Evolutionary conservation across 2,797 vertebrate genomes (phyloP), one percentile per base, ranked within the genome.

Genomic region (Phoxinus dragarum): DNA sequence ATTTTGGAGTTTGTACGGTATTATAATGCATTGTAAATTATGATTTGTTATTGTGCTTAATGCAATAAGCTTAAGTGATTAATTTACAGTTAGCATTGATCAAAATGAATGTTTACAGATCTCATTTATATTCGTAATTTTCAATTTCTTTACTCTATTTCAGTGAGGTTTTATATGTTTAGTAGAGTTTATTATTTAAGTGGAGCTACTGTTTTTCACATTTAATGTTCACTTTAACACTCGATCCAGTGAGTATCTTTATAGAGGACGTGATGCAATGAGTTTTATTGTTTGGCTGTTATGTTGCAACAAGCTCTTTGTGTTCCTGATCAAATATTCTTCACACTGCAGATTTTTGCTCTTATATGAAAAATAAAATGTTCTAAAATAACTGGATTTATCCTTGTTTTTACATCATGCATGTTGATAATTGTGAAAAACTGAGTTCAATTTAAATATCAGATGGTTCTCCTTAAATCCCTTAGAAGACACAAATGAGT

Each of bases 1-100:
- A 54, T 71, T 66, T 36, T 61, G 73, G 38, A 80, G 64, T 52
- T 84, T 61, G 54, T 80, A 84, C 1, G 59, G 42, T 36, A 49
- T 47, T 23, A 80, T 85, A 71, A 59, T 36, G 10, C 54, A 6
- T 47, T 75, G 44, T 83, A 66, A 66, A 83, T 75, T 83, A 21
- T 19, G 56, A 75, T 82, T 71, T 31, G 12, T 38, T 31, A 34
- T n/a, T 82, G 59, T 34, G 17, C 27, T 47, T 44, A 5, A 61
- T 61, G 52, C 69, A 47, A 21, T 23, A 56, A 42, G n/a, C 16
- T 71, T 23, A 5, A 73, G 17, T 21, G 34, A 27, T 75, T 40
- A 4, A 52, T 83, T 47, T 40, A 2, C 49, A 64, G 6, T 10
- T 49, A n/a, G 54, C 3, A 36, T 36, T 61, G n/a, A 47, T 74